Evolutionary conservation across 2,797 vertebrate genomes (phyloP), one percentile per base, ranked within the genome.

Genomic region (Leptodactylus fallax): DNA sequence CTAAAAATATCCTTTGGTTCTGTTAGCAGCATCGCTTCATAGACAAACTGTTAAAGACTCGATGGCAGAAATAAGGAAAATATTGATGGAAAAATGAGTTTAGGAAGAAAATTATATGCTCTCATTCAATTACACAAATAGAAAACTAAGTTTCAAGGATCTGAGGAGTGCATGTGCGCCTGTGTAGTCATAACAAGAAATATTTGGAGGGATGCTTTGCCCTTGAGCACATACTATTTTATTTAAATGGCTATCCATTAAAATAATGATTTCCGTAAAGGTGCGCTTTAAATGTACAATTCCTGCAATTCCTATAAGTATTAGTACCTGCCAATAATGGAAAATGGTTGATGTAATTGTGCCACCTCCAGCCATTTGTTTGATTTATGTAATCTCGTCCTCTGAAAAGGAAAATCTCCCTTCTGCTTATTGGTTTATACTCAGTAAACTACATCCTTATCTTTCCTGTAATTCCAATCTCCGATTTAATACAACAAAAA

Each of bases 1-100:
- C 85, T 83, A 83, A 87, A 87, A 87, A 83, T 87, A 83, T 77
- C 55, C 49, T 83, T 76, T 65, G 25, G 45, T 83, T 77, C 71
- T 81, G 56, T 81, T 83, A 83, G 72, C 51, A 36, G 60, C 56
- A 83, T 36, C 56, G 61, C 27, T 83, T 83, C 56, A 58, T 69
- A 87, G 72, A 60, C 79, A 87, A 80, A 80, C 72, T 85, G 58
- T 85, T 85, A 53, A 79, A 67, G 77, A 86, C 49, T 79, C 69
- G 60, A 86, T 86, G 60, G 76, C 85, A 86, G 76, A n/a, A 55
- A 65, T 67, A 25, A 51, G 76, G 58, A 85, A 86, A 80, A 69
- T 86, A 86, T 86, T 86, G 76, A 86, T 86, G 61, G 49, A 67
- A 86, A 79, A 86, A 25, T 65, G 23, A 85, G 58, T 85, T 51